Percentiles rank a stretch among this genome's conserved stretches.
Evolutionary conservation across 2,888 invertebrate genomes (phyloP).

Genomic region (Hirtodrosophila alboralis): DNA sequence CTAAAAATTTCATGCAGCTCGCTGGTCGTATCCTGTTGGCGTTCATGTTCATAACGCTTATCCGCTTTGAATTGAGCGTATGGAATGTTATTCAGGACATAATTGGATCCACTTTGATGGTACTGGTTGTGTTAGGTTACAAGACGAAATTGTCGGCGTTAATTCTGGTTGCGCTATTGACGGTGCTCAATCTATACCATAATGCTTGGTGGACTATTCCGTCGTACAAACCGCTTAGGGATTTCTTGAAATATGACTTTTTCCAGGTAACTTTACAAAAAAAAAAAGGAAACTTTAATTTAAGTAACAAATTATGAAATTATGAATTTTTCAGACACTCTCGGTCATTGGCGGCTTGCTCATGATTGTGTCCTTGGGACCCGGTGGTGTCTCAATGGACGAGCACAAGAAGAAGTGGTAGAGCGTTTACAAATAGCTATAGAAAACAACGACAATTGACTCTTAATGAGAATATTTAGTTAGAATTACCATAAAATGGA

Average conservation of each 20-base stretch:
- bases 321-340: constrained; percentile 91
- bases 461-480: constrained; percentile 70
- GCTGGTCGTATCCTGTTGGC: constrained; percentile 97
- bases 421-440: constrained; percentile 30
- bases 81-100: constrained; percentile 96
- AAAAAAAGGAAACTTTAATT: too few relatives aligned
- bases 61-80: constrained; percentile 96
- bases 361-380: constrained; percentile 99
- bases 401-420: constrained; percentile 98
- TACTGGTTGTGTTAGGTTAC: constrained; percentile 97
- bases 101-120: constrained; percentile 96
- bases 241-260: constrained; percentile 99
- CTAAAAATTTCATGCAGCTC: constrained; percentile 97
- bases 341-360: constrained; percentile 99
- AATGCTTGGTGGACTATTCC: constrained; percentile 99
- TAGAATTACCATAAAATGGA: constrained; percentile 78
- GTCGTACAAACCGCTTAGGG: constrained; percentile 96
- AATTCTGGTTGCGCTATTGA: constrained; percentile 94
- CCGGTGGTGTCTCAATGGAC: constrained; percentile 99
- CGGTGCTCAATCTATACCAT: constrained; percentile 96
- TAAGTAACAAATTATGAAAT: too few relatives aligned
- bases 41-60: constrained; percentile 99
- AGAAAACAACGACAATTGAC: constrained; percentile 57
- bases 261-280: constrained; percentile 99
- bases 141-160: constrained; percentile 99